These are phyloP conservation scores for Spodoptera litura DNA, from an alignment of 1,140 invertebrate species.

Conservation along the genomic window DNA sequence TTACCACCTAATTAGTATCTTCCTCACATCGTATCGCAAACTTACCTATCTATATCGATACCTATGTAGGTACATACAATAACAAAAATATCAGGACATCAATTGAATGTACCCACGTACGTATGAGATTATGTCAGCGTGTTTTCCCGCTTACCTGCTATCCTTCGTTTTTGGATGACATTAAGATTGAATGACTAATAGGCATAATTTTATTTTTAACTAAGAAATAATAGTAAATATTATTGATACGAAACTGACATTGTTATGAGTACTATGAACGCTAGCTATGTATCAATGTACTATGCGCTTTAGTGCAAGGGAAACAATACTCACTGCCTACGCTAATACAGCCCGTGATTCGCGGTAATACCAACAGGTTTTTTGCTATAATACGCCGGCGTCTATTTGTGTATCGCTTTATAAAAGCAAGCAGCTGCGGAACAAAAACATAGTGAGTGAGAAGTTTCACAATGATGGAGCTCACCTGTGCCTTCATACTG, in stretches of 20 bases:
- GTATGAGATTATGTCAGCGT: conserved; percentile 35
- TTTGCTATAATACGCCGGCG: conserved; percentile 70
- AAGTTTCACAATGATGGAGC: conserved; percentile 79
- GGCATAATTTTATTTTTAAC: no score
- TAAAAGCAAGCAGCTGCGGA: conserved; percentile 70
- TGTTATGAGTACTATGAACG: conserved; percentile 42
- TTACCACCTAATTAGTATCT: conserved; percentile 34
- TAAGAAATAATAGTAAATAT: no score
- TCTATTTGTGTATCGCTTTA: conserved; percentile 82
- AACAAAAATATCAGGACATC: conserved; percentile 37
- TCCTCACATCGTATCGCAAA: conserved; percentile 34
- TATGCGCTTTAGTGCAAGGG: conserved; percentile 56
- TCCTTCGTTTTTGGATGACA: conserved; percentile 53
- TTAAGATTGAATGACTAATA: conserved; percentile 56
- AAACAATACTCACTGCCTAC: conserved; percentile 69
- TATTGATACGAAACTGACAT: conserved; percentile 53
- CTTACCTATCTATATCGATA: background rate
- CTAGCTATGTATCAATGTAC: conserved; percentile 52
- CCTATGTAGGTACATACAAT: conserved; percentile 15
- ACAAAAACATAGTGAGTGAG: conserved; percentile 72
- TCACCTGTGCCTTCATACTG: conserved; percentile 69
- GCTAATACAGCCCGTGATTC: conserved; percentile 72
- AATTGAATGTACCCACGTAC: conserved; percentile 1
- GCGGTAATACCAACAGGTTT: conserved; percentile 78
- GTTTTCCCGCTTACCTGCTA: conserved; percentile 55